Conservation (phyloP, 2,888 invertebrate species). For the Thumatha senex region DNA sequence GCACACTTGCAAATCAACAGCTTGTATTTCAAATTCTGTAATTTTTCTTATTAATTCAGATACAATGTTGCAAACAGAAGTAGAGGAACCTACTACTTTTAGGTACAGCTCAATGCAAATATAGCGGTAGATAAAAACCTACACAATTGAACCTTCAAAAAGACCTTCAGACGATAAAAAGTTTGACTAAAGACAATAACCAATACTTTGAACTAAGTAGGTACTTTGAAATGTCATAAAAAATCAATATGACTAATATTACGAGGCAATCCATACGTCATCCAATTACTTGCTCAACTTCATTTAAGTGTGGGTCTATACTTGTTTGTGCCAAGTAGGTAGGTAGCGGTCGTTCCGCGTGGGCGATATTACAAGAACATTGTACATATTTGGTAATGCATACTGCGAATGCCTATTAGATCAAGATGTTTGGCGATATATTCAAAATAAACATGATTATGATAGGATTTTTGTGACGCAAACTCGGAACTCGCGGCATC, state of each 20-base stretch:
- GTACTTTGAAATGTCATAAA: too few species aligned
- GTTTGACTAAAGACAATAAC: background rate
- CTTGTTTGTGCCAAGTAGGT: constrained; percentile 58
- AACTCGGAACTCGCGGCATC: background rate
- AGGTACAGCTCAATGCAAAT: too few species aligned
- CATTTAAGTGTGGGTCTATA: constrained; percentile 57
- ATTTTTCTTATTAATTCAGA: too few species aligned
- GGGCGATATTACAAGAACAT: constrained; percentile 53
- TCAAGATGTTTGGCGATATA: constrained; percentile 15
- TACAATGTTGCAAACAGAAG: too few species aligned
- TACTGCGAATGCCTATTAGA: constrained; percentile 27
- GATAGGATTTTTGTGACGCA: constrained; percentile 17
- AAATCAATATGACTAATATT: too few species aligned
- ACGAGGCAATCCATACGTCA: background rate
- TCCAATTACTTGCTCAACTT: constrained; percentile 46
- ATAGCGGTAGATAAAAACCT: too few species aligned
- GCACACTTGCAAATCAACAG: too few species aligned
- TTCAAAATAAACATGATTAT: constrained; percentile 25
- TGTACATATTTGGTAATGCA: constrained; percentile 52
- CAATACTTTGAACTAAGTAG: background rate
- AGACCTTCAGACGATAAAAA: too few species aligned
- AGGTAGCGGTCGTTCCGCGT: constrained; percentile 41
- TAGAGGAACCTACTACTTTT: too few species aligned
- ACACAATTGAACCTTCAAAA: too few species aligned
- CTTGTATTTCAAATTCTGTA: too few species aligned